Percentiles rank a stretch among this genome's conserved stretches.
These are phyloP conservation scores for Cygnus olor DNA, from an alignment of 2,797 vertebrate genomes.

Conservation along the genomic window DNA sequence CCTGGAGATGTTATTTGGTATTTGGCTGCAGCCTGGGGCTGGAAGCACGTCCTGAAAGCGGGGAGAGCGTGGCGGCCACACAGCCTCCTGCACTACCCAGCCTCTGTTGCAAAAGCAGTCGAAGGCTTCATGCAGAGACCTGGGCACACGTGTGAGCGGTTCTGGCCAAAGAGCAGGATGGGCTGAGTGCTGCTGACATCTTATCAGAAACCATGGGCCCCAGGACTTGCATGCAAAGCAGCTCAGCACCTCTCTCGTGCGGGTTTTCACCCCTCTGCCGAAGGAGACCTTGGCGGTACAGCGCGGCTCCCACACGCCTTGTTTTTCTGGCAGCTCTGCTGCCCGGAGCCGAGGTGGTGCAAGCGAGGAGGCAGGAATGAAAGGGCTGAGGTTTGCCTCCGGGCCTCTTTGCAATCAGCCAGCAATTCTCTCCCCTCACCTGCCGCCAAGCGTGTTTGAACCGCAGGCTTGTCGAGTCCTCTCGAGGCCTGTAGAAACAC, in stretches of 20 bases:
- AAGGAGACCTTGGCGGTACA: not conserved
- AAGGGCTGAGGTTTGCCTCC: slow-evolving; percentile 63
- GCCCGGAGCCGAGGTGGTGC: slow-evolving; percentile 35
- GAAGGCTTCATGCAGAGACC: not conserved
- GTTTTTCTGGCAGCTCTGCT: slow-evolving; percentile 35
- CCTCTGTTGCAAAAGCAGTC: not conserved
- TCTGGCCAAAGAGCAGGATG: not conserved
- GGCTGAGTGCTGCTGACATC: fast-evolving
- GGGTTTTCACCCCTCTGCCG: not conserved
- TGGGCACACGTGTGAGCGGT: fast-evolving
- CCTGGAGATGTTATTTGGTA: fast-evolving
- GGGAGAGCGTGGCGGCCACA: not conserved
- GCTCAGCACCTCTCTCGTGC: not conserved
- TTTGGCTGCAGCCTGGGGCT: not conserved
- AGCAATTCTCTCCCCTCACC: slow-evolving; percentile 17
- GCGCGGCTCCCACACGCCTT: slow-evolving; percentile 9
- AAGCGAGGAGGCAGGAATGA: slow-evolving; percentile 60
- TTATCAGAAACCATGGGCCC: not conserved
- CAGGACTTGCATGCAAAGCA: not conserved
- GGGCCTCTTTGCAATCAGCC: slow-evolving; percentile 56
- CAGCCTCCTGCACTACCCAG: not conserved
- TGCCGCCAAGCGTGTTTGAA: not conserved
- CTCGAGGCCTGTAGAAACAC: slow-evolving; percentile 53
- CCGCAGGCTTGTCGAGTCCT: slow-evolving; percentile 48
- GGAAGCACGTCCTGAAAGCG: fast-evolving